Conservation (phyloP, 2,888 invertebrate species). For the Yponomeuta cagnagella region DNA sequence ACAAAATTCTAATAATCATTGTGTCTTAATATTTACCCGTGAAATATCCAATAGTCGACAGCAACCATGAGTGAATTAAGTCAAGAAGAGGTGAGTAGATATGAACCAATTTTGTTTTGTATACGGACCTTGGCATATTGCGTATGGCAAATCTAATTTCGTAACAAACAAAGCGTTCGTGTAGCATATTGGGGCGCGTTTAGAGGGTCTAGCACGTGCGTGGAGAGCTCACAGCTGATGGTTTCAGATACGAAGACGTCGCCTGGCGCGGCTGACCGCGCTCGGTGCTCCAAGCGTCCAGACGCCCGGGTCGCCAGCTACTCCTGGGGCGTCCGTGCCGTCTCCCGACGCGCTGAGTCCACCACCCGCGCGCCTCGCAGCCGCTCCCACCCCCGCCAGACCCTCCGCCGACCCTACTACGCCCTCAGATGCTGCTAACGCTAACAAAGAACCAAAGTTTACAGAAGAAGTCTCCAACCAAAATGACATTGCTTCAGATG, state of each 20-base stretch:
- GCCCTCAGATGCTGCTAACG: conserved; percentile 43
- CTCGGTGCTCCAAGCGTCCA: conserved; percentile 44
- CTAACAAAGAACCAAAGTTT: conserved; percentile 58
- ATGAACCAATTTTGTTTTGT: conserved; percentile 46
- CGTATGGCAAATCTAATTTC: conserved; percentile 72
- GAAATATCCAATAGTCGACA: conserved; percentile 32
- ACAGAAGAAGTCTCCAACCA: conserved; percentile 52
- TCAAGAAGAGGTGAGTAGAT: conserved; percentile 87
- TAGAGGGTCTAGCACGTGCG: conserved; percentile 45
- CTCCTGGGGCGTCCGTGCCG: conserved; percentile 47
- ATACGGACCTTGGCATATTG: conserved; percentile 59
- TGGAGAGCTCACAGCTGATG: conserved; percentile 35
- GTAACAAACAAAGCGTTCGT: conserved; percentile 73
- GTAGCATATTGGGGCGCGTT: conserved; percentile 44
- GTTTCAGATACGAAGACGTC: conserved; percentile 83
- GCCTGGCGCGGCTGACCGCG: conserved; percentile 83
- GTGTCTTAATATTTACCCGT: conserved; percentile 33
- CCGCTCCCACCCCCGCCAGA: conserved; percentile 39
- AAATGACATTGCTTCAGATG: conserved; percentile 60
- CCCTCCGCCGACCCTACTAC: conserved; percentile 47
- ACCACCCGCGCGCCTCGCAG: conserved; percentile 43
- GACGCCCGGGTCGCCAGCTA: conserved; percentile 62
- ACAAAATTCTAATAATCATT: conserved; percentile 48
- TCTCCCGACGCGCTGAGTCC: conserved; percentile 25
- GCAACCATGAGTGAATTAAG: conserved; percentile 87